Percentiles rank a stretch among this genome's conserved stretches.
Conservation (phyloP, 2,888 invertebrate species). For the Leptarthrus brevirostris region DNA sequence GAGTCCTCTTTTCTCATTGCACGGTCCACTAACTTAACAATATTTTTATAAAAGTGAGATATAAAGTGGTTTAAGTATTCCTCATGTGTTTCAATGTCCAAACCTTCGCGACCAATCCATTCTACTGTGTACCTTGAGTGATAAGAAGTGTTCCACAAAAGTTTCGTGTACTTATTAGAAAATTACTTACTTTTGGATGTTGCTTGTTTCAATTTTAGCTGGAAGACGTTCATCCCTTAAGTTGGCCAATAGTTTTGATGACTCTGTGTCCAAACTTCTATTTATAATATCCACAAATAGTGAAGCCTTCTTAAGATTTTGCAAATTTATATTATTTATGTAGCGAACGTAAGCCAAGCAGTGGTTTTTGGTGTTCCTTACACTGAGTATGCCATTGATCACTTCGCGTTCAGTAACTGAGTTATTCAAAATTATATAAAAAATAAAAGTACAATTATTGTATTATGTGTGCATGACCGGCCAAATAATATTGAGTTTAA, state of each 20-base stretch:
- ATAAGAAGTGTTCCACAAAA: too few relatives aligned
- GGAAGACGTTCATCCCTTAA: slow-evolving; percentile 91
- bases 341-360: slow-evolving; percentile 94
- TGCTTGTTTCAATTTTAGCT: slow-evolving; percentile 87
- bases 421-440: background rate
- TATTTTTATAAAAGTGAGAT: slow-evolving; percentile 92
- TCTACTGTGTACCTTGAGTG: slow-evolving; percentile 86
- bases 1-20: slow-evolving; percentile 97
- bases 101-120: slow-evolving; percentile 95
- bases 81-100: slow-evolving; percentile 91
- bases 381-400: slow-evolving; percentile 92
- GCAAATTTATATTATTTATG: slow-evolving; percentile 96
- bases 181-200: slow-evolving; percentile 81
- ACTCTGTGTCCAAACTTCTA: slow-evolving; percentile 91
- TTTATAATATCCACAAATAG: slow-evolving; percentile 95
- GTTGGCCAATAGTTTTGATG: slow-evolving; percentile 87
- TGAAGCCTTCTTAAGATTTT: slow-evolving; percentile 92
- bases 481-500: too few relatives aligned
- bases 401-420: slow-evolving; percentile 97
- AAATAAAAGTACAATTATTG: too few relatives aligned
- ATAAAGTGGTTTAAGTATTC: slow-evolving; percentile 95
- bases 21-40: slow-evolving; percentile 88
- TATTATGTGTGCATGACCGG: too few relatives aligned
- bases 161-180: too few relatives aligned
- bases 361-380: slow-evolving; percentile 94